A percentile compares a stretch with the other conserved stretches of the same genome.
phyloP scores from a whole-genome alignment of 1,140 invertebrate species.

The Cydia splendana region DNA sequence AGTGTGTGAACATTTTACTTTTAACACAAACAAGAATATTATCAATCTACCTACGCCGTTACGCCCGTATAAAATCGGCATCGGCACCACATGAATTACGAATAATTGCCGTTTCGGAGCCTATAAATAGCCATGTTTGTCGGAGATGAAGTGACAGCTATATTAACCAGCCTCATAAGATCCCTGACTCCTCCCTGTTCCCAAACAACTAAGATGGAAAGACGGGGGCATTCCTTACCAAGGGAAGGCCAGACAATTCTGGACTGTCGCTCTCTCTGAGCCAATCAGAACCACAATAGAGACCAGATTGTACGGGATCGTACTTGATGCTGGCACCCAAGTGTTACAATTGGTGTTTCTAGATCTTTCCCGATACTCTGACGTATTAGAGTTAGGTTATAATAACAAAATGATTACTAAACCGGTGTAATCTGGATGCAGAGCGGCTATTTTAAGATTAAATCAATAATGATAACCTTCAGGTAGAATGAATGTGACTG shows the following conservation, averaged over 20 bases:
- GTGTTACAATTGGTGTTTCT: constrained; percentile 14
- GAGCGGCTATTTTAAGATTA: neutral
- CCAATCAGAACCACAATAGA: constrained; percentile 15
- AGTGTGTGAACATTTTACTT: constrained; percentile 2
- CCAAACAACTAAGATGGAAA: neutral
- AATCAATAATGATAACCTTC: too few species aligned
- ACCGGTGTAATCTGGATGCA: neutral
- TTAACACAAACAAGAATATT: constrained; percentile 24
- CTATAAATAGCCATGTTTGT: constrained; percentile 25
- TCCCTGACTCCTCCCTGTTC: neutral
- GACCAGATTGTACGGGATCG: constrained; percentile 16
- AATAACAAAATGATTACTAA: constrained; percentile 4
- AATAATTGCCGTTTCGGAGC: constrained; percentile 20
- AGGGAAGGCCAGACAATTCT: neutral
- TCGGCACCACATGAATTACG: constrained; percentile 13
- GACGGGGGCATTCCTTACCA: neutral
- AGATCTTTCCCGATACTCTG: constrained; percentile 29
- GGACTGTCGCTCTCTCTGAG: neutral
- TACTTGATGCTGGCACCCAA: neutral
- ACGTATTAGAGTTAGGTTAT: neutral
- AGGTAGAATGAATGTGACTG: too few species aligned
- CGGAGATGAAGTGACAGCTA: constrained; percentile 18
- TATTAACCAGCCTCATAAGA: constrained; percentile 11
- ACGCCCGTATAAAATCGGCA: constrained; percentile 5
- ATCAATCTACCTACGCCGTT: constrained; percentile 4